Conservation (phyloP, 2,113 vertebrate species). For the Oreotrochilus melanogaster region DNA sequence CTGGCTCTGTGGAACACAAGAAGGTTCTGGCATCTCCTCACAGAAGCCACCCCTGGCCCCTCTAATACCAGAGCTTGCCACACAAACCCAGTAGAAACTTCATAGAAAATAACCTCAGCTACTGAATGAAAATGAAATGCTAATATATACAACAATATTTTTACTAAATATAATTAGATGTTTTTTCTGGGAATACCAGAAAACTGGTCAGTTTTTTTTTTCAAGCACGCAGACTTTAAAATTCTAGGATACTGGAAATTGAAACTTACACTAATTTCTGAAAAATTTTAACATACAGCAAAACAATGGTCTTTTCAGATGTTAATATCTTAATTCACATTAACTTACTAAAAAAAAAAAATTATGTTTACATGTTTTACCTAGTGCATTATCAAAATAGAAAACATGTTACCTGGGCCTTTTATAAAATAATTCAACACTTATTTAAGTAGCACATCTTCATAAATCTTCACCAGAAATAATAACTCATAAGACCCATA, state of each 20-base stretch:
- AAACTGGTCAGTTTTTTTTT: background rate
- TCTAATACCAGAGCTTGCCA: too few species aligned
- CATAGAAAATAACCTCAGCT: background rate
- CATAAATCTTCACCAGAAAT: background rate
- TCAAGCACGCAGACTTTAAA: background rate
- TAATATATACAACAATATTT: background rate
- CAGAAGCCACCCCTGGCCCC: too few species aligned
- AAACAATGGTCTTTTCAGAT: background rate
- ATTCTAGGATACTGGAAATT: background rate
- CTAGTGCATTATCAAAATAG: background rate
- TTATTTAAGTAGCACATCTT: background rate
- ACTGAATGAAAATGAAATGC: background rate
- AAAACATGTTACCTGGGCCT: background rate
- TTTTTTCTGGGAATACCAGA: background rate
- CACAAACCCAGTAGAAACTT: background rate
- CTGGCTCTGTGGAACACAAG: too few species aligned
- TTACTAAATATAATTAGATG: background rate
- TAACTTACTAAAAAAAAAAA: background rate
- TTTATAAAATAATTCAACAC: background rate
- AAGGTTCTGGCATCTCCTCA: too few species aligned
- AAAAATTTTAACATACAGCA: background rate
- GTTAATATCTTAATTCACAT: background rate
- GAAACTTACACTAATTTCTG: background rate
- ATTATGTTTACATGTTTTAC: background rate
- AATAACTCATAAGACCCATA: background rate